phyloP scores from a whole-genome alignment of 2,888 invertebrate species.

The Bellardia bayeri region DNA sequence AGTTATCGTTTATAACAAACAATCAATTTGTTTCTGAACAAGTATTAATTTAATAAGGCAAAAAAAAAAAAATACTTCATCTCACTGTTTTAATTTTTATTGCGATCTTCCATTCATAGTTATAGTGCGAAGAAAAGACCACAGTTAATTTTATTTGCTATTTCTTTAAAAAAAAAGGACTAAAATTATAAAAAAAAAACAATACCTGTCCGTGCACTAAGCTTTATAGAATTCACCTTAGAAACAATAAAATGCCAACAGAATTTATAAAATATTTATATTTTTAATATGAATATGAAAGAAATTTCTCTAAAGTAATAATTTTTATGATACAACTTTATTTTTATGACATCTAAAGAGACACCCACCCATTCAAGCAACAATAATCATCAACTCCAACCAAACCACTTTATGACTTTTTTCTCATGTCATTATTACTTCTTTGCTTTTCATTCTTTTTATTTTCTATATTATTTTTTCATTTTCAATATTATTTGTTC shows the following conservation, averaged over 20 bases:
- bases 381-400: conserved; percentile 27
- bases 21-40: no score
- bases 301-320: conserved; percentile 37
- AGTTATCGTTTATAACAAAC: no score
- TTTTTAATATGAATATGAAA: conserved; percentile 17
- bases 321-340: conserved; percentile 39
- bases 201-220: background rate
- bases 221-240: conserved; percentile 36
- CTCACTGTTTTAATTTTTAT: no score
- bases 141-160: no score
- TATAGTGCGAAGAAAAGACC: no score
- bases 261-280: conserved; percentile 23
- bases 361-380: conserved; percentile 37
- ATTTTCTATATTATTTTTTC: background rate
- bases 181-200: no score
- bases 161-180: no score
- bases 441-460: background rate
- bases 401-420: conserved; percentile 30
- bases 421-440: conserved; percentile 7
- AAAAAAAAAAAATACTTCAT: no score
- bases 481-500: conserved; percentile 36
- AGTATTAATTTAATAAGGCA: no score
- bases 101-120: no score
- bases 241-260: background rate
- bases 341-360: conserved; percentile 54